phyloP scores from a whole-genome alignment of 2,113 vertebrate genomes.

The Catharus bicknelli region DNA sequence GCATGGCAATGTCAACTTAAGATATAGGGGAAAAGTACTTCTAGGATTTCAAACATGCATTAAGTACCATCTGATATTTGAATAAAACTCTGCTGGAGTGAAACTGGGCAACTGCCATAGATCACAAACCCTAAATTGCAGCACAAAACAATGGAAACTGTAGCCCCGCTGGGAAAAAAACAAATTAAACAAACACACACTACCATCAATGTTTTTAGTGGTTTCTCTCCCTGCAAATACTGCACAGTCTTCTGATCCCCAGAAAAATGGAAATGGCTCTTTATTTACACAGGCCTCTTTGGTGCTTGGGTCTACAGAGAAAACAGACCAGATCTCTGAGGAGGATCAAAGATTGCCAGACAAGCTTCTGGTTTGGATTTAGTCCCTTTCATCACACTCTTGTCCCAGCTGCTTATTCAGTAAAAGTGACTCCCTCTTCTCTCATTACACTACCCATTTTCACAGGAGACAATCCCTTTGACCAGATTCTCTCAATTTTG shows the following conservation, averaged over 20 bases:
- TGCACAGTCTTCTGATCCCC: not conserved
- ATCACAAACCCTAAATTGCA: not conserved
- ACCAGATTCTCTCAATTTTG: not conserved
- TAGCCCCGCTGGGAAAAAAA: not conserved
- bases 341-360: not conserved
- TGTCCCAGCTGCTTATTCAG: conserved; percentile 10
- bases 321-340: not conserved
- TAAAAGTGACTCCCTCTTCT: not conserved
- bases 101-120: not conserved
- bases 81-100: conserved; percentile 18
- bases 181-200: not conserved
- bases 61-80: not conserved
- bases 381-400: conserved; percentile 1
- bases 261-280: not conserved
- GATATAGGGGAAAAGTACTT: not conserved
- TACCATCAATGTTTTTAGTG: not conserved
- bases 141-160: not conserved
- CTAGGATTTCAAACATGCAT: not conserved
- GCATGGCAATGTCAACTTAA: not conserved
- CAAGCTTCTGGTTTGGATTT: conserved; percentile 26
- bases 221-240: not conserved
- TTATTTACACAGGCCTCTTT: not conserved
- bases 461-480: not conserved
- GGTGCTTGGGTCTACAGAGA: not conserved
- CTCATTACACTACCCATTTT: not conserved